Evolutionary conservation across 1,140 invertebrate species (phyloP).

Genomic region (Tribolium castaneum): DNA sequence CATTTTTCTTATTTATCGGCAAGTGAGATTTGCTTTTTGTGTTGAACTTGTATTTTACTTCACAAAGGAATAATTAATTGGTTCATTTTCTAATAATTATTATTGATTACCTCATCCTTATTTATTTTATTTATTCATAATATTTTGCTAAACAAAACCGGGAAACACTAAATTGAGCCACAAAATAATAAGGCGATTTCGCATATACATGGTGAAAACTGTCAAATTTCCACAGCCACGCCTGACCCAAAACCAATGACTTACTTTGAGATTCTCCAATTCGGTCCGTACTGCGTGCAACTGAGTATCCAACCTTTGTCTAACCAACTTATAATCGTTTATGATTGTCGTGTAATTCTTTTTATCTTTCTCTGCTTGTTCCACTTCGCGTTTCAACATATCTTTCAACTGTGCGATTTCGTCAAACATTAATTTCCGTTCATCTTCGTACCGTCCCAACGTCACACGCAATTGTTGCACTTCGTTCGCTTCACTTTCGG

Average conservation of each 20-base stretch:
- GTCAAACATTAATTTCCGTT: conserved; percentile 81
- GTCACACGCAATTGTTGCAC: conserved; percentile 79
- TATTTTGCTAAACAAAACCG: too few species aligned
- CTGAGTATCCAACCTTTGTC: conserved; percentile 88
- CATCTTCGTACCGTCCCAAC: conserved; percentile 83
- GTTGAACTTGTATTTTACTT: too few species aligned
- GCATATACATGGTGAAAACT: too few species aligned
- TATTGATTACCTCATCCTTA: too few species aligned
- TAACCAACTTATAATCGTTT: conserved; percentile 94
- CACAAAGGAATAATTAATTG: too few species aligned
- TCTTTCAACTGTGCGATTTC: conserved; percentile 87
- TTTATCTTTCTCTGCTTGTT: conserved; percentile 79
- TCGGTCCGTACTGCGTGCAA: conserved; percentile 73
- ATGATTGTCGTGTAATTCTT: conserved; percentile 80
- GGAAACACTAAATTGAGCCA: too few species aligned
- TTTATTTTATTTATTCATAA: too few species aligned
- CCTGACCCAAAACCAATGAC: conserved; percentile 41
- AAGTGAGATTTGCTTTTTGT: too few species aligned
- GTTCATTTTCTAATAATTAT: too few species aligned
- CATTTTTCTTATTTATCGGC: too few species aligned
- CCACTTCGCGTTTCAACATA: conserved; percentile 84
- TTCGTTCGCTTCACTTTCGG: conserved; percentile 83
- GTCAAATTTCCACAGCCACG: too few species aligned
- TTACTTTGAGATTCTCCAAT: conserved; percentile 71
- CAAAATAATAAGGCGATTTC: too few species aligned